These are phyloP conservation scores for Montipora capitata DNA, from an alignment of 92 coral and sea anemone species.

Conservation along the genomic window DNA sequence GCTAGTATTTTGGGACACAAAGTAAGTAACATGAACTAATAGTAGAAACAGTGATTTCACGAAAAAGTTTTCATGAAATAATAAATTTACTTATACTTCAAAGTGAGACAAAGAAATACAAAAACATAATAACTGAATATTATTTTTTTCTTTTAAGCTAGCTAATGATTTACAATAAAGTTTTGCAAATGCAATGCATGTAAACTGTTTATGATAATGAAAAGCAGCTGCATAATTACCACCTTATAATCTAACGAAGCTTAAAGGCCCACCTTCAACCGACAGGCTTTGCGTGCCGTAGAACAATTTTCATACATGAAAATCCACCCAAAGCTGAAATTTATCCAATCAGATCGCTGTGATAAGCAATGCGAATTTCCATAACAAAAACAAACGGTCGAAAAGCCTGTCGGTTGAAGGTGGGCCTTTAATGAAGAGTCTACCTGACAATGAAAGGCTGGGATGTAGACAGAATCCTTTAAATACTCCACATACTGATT, in stretches of 20 bases:
- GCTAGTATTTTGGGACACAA: too few relatives aligned
- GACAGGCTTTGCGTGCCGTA: too few relatives aligned
- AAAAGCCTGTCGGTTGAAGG: too few relatives aligned
- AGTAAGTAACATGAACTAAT: not conserved
- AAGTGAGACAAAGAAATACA: constrained; percentile 2
- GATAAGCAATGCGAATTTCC: too few relatives aligned
- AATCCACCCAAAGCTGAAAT: too few relatives aligned
- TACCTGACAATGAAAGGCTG: not conserved
- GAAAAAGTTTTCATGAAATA: not conserved
- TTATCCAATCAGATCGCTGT: too few relatives aligned
- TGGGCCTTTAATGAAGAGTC: too few relatives aligned
- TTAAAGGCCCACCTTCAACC: too few relatives aligned
- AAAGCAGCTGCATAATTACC: not conserved
- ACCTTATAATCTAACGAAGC: not conserved
- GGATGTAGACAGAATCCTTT: too few relatives aligned
- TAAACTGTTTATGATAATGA: not conserved
- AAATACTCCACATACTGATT: too few relatives aligned
- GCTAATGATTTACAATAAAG: not conserved
- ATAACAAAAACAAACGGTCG: too few relatives aligned
- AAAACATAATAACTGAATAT: not conserved
- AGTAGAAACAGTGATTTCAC: not conserved
- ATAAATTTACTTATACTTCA: not conserved
- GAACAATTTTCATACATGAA: too few relatives aligned
- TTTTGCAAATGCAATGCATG: not conserved
- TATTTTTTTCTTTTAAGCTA: constrained; percentile 2